Evolutionary conservation across 2,113 vertebrate genomes (phyloP).

Genomic region (Donacobius atricapilla): DNA sequence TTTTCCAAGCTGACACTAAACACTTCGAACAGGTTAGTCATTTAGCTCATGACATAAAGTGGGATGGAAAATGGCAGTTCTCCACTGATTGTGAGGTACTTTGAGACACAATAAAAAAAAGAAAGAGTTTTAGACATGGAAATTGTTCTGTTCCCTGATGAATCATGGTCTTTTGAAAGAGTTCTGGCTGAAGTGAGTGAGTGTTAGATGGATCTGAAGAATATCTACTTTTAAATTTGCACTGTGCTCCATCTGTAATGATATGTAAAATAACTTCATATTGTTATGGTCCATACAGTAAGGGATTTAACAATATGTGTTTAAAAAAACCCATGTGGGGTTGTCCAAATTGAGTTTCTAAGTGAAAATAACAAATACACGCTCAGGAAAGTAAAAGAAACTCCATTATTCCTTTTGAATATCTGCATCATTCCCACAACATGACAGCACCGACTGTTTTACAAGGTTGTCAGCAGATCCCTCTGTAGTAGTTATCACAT

Average conservation of each 20-base stretch:
- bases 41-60: conserved; percentile 33
- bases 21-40: conserved; percentile 32
- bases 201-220: not conserved
- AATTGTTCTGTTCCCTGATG: conserved; percentile 29
- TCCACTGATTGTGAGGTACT: conserved; percentile 22
- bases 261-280: not conserved
- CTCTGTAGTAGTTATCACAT: no score
- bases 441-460: not conserved
- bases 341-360: not conserved
- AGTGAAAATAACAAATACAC: not conserved
- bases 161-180: conserved; percentile 1
- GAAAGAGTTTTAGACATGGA: not conserved
- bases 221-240: not conserved
- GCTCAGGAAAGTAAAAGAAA: not conserved
- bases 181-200: not conserved
- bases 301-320: not conserved
- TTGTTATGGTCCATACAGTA: not conserved
- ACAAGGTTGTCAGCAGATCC: not conserved
- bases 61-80: conserved; percentile 42
- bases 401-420: not conserved
- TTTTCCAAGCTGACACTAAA: conserved; percentile 33
- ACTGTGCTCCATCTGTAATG: not conserved
- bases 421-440: not conserved
- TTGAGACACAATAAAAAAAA: not conserved
- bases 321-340: not conserved